A percentile compares a stretch with the other conserved stretches of the same genome.
phyloP scores from a whole-genome alignment of 2,797 vertebrate species.

The Meriones psammophilus region DNA sequence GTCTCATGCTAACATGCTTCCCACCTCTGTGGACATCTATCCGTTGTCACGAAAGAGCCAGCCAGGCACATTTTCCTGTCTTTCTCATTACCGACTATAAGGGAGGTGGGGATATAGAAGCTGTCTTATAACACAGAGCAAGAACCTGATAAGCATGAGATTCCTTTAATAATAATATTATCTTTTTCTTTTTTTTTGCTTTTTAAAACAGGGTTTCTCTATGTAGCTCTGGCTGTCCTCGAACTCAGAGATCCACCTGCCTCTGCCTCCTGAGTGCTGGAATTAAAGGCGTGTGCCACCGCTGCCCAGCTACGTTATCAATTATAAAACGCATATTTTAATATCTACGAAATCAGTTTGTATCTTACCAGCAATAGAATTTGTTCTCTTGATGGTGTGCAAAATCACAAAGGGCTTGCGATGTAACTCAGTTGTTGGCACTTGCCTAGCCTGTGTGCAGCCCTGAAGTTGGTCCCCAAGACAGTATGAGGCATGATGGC shows the following conservation, averaged over 20 bases:
- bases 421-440: background rate
- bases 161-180: background rate
- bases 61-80: background rate
- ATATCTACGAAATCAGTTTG: slow-evolving; percentile 17
- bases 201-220: background rate
- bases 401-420: background rate
- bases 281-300: background rate
- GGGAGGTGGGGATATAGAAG: background rate
- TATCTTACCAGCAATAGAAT: background rate
- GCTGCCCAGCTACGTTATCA: background rate
- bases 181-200: too few relatives aligned
- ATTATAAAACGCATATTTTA: background rate
- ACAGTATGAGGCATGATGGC: background rate
- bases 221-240: too few relatives aligned
- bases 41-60: background rate
- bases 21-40: background rate
- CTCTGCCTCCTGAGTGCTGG: too few relatives aligned
- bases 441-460: background rate
- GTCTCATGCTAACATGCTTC: too few relatives aligned
- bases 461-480: background rate
- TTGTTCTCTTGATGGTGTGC: background rate
- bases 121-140: background rate
- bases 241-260: too few relatives aligned
- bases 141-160: slow-evolving; percentile 1
- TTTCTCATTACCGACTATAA: background rate